These are phyloP conservation scores for Selene dorsalis DNA, from an alignment of 2,797 vertebrate species.

Conservation along the genomic window DNA sequence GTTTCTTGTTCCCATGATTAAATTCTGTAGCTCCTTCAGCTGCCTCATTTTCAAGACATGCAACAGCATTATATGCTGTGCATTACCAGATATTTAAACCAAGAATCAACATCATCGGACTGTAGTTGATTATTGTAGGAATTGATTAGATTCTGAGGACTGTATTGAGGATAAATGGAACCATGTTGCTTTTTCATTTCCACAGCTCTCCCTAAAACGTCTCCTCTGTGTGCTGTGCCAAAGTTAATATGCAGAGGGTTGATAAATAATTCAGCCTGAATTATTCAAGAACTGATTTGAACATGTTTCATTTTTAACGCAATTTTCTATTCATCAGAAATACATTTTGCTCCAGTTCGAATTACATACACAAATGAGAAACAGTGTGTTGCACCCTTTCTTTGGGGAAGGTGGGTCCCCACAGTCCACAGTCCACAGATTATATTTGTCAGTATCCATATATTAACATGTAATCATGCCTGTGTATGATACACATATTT, in stretches of 20 bases:
- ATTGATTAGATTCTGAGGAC: conserved; percentile 35
- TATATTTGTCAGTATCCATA: conserved; percentile 33
- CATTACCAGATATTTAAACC: conserved; percentile 35
- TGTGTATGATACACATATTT: conserved; percentile 31
- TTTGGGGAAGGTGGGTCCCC: neutral
- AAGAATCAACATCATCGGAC: conserved; percentile 21
- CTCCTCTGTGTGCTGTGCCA: conserved; percentile 23
- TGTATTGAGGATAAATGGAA: conserved; percentile 46
- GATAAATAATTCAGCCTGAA: conserved; percentile 74
- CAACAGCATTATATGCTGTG: neutral
- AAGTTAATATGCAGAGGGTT: conserved; percentile 52
- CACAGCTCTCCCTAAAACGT: conserved; percentile 13
- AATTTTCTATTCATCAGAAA: conserved; percentile 51
- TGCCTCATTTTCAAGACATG: conserved; percentile 23
- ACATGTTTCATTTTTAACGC: conserved; percentile 60
- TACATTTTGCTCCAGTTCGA: conserved; percentile 25
- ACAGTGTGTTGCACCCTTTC: conserved; percentile 4
- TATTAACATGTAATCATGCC: conserved; percentile 8
- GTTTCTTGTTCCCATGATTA: conserved; percentile 64
- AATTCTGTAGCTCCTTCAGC: conserved; percentile 36
- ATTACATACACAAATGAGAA: conserved; percentile 6
- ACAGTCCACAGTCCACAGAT: conserved; percentile 16
- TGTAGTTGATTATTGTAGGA: conserved; percentile 43
- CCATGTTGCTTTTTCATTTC: conserved; percentile 54
- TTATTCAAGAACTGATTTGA: conserved; percentile 65